Base-by-base conservation (phyloP, 2,797 vertebrate species). In the Argentina silus region DNA sequence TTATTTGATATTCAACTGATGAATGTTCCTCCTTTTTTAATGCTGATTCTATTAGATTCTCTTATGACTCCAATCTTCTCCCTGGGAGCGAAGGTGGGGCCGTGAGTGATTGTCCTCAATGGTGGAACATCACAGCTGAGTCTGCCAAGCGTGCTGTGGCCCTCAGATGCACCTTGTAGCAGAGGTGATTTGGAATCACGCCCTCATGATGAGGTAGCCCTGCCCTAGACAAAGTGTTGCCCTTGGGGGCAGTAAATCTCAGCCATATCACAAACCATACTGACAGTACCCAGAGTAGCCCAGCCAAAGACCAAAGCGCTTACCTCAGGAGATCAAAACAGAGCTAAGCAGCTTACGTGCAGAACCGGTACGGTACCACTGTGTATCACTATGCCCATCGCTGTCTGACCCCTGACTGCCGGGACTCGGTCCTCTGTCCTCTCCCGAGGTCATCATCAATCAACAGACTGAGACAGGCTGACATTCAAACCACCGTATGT, bases 261-360 rank as follows among this genome's bases (percentile, higher is more conserved):
- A 7, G 12, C 19, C 15, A 17, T 50, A 55, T 71, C 19, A 21
- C 27, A 73, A 79, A 78, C 51, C 81, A 73, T 85, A 84, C 76
- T 84, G 82, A 81, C 82, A 45, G n/a, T 59, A 66, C 71, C 27
- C 27, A 77, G 79, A 74, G 83, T 67, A 44, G 51, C 43, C 9
- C 19, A 68, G n/a, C 12, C 2, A 50, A 63, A 64, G 69, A 74
- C 72, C 27, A 51, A 77, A 77, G 73, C 74, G 86, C 85, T 91
- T 85, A 85, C 59, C 80, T 19, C 47, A 75, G 78, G 75, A 88
- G 86, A 81, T 80, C 79, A 77, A 89, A 87, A 87, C 82, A 72
- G 82, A 79, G 84, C 77, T 83, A 88, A 88, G 84, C 80, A 44
- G 87, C 86, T 92, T 89, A 91, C 64, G 61, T 65, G 67, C 1